These are phyloP conservation scores for Microcebus murinus DNA, from an alignment of 2,113 vertebrate genomes.

Conservation along the genomic window DNA sequence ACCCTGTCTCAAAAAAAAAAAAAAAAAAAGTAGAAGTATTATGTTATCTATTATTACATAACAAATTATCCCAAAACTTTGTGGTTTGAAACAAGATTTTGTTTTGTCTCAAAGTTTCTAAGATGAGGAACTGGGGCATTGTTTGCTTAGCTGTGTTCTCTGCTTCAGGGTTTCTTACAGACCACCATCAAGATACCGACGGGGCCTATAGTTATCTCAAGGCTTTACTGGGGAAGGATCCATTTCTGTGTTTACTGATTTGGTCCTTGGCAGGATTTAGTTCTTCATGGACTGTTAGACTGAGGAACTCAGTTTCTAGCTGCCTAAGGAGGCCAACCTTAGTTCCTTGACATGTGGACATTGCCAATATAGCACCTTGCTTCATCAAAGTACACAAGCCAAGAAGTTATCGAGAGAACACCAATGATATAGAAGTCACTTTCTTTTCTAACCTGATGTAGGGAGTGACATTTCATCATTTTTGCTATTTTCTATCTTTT, in stretches of 20 bases:
- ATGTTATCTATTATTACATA: background rate
- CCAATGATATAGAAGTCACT: background rate
- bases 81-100: background rate
- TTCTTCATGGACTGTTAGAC: background rate
- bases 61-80: background rate
- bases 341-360: background rate
- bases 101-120: background rate
- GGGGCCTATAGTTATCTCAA: background rate
- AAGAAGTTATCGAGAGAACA: background rate
- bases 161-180: background rate
- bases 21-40: background rate
- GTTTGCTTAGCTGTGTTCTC: background rate
- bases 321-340: background rate
- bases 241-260: background rate
- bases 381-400: background rate
- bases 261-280: background rate
- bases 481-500: background rate
- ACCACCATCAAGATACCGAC: background rate
- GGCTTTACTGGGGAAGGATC: background rate
- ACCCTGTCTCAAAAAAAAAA: background rate
- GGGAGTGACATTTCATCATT: background rate
- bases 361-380: background rate
- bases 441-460: slow-evolving; percentile 8
- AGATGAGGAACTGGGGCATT: background rate
- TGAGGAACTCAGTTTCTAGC: background rate